A percentile compares a stretch with the other conserved stretches of the same genome.
Conservation (phyloP, 2,888 invertebrate genomes). For the Phrixothrix hirtus region DNA sequence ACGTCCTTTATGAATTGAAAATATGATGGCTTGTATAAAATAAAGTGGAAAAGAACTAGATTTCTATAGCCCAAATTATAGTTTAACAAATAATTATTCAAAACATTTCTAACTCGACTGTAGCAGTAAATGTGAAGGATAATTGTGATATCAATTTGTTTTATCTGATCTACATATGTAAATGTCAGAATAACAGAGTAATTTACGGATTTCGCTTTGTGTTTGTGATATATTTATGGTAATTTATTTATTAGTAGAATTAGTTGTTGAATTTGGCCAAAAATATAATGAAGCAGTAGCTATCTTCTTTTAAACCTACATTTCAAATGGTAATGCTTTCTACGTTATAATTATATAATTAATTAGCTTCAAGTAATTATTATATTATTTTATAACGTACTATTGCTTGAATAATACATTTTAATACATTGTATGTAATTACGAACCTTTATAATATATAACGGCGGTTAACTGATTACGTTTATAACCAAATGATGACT, state of each 20-base stretch:
- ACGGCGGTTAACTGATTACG: not conserved
- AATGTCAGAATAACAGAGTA: conserved; percentile 16
- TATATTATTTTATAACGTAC: conserved; percentile 5
- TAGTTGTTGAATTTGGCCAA: conserved; percentile 4
- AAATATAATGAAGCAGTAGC: conserved; percentile 8
- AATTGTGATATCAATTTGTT: conserved; percentile 19
- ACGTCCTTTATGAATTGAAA: conserved; percentile 22
- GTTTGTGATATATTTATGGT: conserved; percentile 12
- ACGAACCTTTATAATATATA: not conserved
- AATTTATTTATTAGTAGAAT: conserved; percentile 13
- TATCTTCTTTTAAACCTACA: conserved; percentile 2
- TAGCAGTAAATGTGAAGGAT: conserved; percentile 3
- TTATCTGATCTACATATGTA: conserved; percentile 23
- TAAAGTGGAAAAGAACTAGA: conserved; percentile 14
- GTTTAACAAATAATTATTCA: conserved; percentile 8
- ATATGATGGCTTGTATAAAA: conserved; percentile 10
- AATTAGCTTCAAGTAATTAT: conserved; percentile 4
- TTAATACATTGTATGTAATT: not conserved
- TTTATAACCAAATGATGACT: not conserved
- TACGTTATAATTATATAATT: conserved; percentile 10
- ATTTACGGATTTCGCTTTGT: conserved; percentile 16
- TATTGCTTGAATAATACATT: conserved; percentile 6
- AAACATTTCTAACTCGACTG: too few species aligned
- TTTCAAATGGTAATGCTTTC: conserved; percentile 6
- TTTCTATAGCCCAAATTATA: conserved; percentile 5